Conservation (phyloP, 2,888 invertebrate genomes). For the Rhorus exstirpatorius region DNA sequence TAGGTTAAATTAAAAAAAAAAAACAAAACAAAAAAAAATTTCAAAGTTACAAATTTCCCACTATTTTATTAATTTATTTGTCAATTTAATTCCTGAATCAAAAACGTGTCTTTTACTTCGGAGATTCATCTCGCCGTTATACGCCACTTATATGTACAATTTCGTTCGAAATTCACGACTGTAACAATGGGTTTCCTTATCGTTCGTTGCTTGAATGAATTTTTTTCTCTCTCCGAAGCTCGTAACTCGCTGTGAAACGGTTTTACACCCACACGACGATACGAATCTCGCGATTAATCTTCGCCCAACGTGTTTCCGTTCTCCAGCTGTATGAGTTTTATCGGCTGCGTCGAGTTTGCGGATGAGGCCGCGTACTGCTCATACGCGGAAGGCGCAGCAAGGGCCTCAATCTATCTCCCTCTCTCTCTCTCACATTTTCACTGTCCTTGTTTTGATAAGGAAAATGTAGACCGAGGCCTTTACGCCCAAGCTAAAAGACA, state of each 20-base stretch:
- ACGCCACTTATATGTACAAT: not conserved
- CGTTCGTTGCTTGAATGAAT: not conserved
- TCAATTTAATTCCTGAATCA: not conserved
- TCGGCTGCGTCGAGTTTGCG: conserved; percentile 15
- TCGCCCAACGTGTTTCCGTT: conserved; percentile 19
- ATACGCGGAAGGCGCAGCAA: conserved; percentile 22
- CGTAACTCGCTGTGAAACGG: conserved; percentile 24
- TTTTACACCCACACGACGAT: conserved; percentile 41
- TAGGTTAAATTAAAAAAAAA: no score
- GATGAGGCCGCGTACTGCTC: conserved; percentile 18
- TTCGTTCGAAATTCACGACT: conserved; percentile 8
- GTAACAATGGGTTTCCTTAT: conserved; percentile 30
- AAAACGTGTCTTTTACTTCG: not conserved
- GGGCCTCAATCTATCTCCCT: conserved; percentile 13
- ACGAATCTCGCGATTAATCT: conserved; percentile 42
- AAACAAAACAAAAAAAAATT: no score
- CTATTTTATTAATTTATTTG: not conserved
- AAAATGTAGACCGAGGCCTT: conserved; percentile 32
- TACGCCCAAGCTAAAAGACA: conserved; percentile 18
- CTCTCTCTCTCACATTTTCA: not conserved
- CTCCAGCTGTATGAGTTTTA: conserved; percentile 17
- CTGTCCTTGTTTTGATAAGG: conserved; percentile 25
- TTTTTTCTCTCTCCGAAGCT: conserved; percentile 1
- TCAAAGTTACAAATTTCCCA: no score
- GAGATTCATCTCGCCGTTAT: not conserved